Percentiles rank a stretch among this genome's conserved stretches.
Conservation (phyloP, 2,113 vertebrate genomes). For the Carlito syrichta region DNA sequence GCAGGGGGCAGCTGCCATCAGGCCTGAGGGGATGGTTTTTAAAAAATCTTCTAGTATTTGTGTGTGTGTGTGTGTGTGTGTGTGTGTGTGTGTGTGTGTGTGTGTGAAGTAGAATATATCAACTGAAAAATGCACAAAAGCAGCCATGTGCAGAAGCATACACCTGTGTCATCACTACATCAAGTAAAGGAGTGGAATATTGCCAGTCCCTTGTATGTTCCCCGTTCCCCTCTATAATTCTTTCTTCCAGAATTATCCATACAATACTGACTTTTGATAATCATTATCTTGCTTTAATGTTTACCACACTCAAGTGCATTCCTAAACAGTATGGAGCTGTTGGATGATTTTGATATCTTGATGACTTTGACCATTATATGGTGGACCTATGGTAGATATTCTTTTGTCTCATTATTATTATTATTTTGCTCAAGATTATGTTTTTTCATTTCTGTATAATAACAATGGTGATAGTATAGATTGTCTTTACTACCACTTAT, state of each 20-base stretch:
- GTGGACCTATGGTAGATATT: not conserved
- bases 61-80: not conserved
- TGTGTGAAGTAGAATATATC: not conserved
- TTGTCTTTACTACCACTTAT: not conserved
- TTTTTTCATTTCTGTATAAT: not conserved
- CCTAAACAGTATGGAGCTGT: not conserved
- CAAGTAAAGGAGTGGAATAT: not conserved
- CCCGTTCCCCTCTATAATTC: not conserved
- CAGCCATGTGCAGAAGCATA: not conserved
- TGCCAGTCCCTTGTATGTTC: not conserved
- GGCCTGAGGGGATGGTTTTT: conserved; percentile 66
- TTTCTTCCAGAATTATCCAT: not conserved
- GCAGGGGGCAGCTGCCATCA: conserved; percentile 83
- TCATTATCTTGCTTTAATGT: not conserved
- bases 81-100: not conserved
- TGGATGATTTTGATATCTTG: not conserved
- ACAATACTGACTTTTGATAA: not conserved
- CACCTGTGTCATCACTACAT: not conserved
- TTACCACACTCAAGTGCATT: not conserved
- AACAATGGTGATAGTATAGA: not conserved
- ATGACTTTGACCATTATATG: not conserved
- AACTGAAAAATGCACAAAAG: not conserved
- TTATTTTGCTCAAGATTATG: not conserved
- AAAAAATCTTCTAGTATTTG: not conserved
- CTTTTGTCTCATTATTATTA: not conserved